These are phyloP conservation scores for Hirundichthys speculiger DNA, from an alignment of 2,113 vertebrate genomes.

Conservation along the genomic window DNA sequence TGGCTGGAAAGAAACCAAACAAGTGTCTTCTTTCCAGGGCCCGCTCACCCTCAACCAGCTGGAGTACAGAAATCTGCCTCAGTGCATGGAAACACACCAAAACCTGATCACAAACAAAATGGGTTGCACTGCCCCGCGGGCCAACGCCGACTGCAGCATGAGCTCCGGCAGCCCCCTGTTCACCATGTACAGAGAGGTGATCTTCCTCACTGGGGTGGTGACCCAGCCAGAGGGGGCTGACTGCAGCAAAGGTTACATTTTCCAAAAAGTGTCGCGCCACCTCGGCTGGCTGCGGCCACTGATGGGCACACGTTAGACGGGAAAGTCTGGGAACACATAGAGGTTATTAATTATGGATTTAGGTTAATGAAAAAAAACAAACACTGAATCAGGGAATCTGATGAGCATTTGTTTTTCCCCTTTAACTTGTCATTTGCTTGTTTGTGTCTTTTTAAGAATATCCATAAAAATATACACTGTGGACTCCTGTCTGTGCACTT, in stretches of 20 bases:
- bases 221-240: slow-evolving; percentile 59
- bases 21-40: slow-evolving; percentile 27
- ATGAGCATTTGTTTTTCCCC: background rate
- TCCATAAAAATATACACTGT: slow-evolving; percentile 1
- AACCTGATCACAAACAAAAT: slow-evolving; percentile 79
- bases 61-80: slow-evolving; percentile 58
- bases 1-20: slow-evolving; percentile 68
- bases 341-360: slow-evolving; percentile 10
- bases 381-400: slow-evolving; percentile 15
- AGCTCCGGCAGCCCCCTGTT: slow-evolving; percentile 78
- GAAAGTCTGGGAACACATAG: background rate
- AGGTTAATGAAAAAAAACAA: slow-evolving; percentile 11
- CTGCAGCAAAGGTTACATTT: slow-evolving; percentile 76
- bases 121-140: slow-evolving; percentile 69
- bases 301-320: slow-evolving; percentile 51
- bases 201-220: slow-evolving; percentile 80
- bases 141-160: slow-evolving; percentile 74
- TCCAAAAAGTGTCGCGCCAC: slow-evolving; percentile 80
- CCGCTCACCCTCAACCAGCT: slow-evolving; percentile 71
- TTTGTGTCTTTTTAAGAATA: slow-evolving; percentile 9
- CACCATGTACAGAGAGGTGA: slow-evolving; percentile 74
- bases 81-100: slow-evolving; percentile 64
- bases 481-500: slow-evolving; percentile 6
- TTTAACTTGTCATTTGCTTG: background rate
- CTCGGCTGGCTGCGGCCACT: slow-evolving; percentile 73